Percentiles rank a stretch among this genome's conserved stretches.
These are phyloP conservation scores for Acomys russatus DNA, from an alignment of 2,797 vertebrate genomes.

Conservation along the genomic window DNA sequence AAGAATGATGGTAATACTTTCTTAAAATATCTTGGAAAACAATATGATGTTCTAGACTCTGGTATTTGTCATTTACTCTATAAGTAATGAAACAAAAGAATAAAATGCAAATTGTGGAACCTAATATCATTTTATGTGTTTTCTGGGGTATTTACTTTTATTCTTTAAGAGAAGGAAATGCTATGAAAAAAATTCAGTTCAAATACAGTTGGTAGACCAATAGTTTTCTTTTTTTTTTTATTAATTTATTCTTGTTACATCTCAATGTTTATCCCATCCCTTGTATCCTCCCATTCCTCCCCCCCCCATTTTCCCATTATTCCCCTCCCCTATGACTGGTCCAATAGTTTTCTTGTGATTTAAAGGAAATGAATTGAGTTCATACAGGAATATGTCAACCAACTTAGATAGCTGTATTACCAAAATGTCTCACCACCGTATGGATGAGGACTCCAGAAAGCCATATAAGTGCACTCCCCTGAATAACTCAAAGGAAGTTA, in stretches of 20 bases:
- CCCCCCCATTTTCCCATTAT: no score
- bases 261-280: no score
- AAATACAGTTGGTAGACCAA: not conserved
- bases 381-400: not conserved
- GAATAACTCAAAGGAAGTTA: not conserved
- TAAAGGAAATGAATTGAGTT: not conserved
- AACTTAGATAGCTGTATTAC: not conserved
- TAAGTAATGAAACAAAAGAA: not conserved
- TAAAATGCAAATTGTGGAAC: not conserved
- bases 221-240: not conserved
- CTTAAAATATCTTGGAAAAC: not conserved
- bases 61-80: not conserved
- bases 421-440: not conserved
- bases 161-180: not conserved
- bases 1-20: not conserved
- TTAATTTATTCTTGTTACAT: no score
- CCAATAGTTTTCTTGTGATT: not conserved
- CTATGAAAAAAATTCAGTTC: not conserved
- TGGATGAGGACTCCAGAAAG: not conserved
- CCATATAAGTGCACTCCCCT: not conserved
- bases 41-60: not conserved
- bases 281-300: no score
- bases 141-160: not conserved
- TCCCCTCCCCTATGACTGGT: no score
- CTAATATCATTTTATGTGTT: not conserved